Base-by-base conservation (phyloP, 2,797 vertebrate species). In the Microctenopoma lineatum region DNA sequence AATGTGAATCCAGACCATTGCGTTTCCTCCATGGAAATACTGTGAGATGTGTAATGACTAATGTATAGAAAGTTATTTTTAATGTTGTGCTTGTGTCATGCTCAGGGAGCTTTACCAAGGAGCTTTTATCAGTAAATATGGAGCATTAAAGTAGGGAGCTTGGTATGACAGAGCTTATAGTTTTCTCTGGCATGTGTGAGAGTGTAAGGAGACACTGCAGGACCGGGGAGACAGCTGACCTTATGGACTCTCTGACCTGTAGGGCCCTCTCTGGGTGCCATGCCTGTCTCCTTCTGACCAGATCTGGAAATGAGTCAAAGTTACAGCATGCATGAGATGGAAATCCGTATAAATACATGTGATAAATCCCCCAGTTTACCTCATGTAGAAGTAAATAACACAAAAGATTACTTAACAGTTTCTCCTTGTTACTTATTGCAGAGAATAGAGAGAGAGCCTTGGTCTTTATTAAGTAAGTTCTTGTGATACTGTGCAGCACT, bases 141-240 rank as follows among this genome's bases (percentile, higher is more conserved):
- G 8, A 4, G 27, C 16, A 15, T 57, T 18, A 27, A 45, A 44
- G 46, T 0, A 36, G 14, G 39, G 39, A 44, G 70, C 72, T 66
- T 72, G 76, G 69, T 81, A 16, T 78, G 46, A 61, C 57, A 45
- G 58, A 66, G 60, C 39, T 59, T 50, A 50, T 41, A 75, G 53
- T 81, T 75, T 73, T 82, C 72, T 77, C 42, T 81, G 80, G 82
- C 72, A 83, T 68, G 54, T 70, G 59, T 21, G 27, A 56, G 64
- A 66, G 58, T 77, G 86, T 79, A 84, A 86, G 73, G 62, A 55
- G 80, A 87, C 67, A 87, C 81, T 12, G 4, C 4, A 1, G 47
- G 41, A 34, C 0, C 18, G 45, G 44, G 44, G 21, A 26, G 65
- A 66, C 7, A 16, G 14, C 32, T 73, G 62, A 76, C 63, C 72